phyloP scores from a whole-genome alignment of 2,797 vertebrate species.

The Halcyon smyrnensis region DNA sequence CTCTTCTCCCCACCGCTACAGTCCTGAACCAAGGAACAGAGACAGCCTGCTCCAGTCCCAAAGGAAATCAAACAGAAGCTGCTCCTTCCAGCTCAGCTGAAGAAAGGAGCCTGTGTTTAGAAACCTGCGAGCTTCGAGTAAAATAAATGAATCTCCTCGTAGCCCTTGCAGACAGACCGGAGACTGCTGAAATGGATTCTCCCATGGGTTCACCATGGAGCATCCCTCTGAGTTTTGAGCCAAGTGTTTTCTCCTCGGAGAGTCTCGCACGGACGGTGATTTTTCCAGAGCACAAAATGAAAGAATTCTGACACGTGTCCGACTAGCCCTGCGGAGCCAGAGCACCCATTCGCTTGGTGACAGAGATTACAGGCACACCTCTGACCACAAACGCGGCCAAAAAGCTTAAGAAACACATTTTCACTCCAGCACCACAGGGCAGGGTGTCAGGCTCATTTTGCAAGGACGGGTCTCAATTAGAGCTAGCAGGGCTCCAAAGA shows the following conservation, averaged over 20 bases:
- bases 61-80: constrained; percentile 65
- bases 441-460: not conserved
- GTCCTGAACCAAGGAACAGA: not conserved
- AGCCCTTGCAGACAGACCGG: not conserved
- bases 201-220: not conserved
- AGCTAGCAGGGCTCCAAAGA: constrained; percentile 4
- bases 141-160: constrained; percentile 58
- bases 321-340: not conserved
- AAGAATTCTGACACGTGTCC: not conserved
- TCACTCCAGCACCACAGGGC: not conserved
- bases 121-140: constrained; percentile 42
- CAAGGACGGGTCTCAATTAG: constrained; percentile 29
- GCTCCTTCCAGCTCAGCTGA: constrained; percentile 62
- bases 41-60: constrained; percentile 11
- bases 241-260: not conserved
- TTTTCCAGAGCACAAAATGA: not conserved
- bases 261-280: not conserved
- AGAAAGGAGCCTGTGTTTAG: constrained; percentile 51
- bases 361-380: not conserved
- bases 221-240: not conserved
- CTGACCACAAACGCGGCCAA: not conserved
- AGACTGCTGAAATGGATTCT: not conserved
- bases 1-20: not conserved
- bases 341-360: not conserved
- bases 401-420: not conserved